Percentiles rank a stretch among this genome's conserved stretches.
Conservation (phyloP, 2,797 vertebrate genomes). For the Vespertilio murinus region DNA sequence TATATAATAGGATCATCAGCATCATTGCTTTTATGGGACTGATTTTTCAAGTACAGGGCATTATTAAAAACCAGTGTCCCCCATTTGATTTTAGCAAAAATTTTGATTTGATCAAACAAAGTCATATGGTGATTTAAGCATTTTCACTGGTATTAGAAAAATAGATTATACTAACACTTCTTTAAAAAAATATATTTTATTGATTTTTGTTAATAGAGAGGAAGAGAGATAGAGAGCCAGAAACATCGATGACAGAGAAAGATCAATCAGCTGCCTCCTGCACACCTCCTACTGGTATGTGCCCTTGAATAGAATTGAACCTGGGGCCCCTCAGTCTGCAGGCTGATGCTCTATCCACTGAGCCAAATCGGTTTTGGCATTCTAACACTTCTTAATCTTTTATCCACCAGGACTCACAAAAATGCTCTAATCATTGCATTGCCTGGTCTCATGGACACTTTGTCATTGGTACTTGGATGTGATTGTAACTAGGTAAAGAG, state of each 20-base stretch:
- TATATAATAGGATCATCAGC: not conserved
- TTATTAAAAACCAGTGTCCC: not conserved
- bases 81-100: not conserved
- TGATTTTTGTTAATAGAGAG: not conserved
- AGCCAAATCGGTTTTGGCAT: not conserved
- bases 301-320: too few species aligned
- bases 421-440: not conserved
- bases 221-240: too few species aligned
- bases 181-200: not conserved
- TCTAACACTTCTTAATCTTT: not conserved
- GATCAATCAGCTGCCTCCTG: too few species aligned
- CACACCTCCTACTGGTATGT: too few species aligned
- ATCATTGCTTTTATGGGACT: not conserved
- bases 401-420: not conserved
- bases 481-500: not conserved
- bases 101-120: slow-evolving; percentile 25
- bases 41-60: not conserved
- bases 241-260: too few species aligned
- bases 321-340: too few species aligned
- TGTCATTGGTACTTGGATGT: not conserved
- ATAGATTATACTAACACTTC: not conserved
- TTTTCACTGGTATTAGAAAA: not conserved
- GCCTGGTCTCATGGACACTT: too few species aligned
- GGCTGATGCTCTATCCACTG: too few species aligned
- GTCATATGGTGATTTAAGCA: not conserved